phyloP scores from a whole-genome alignment of 2,797 vertebrate genomes.

The Enteromius fasciolatus region DNA sequence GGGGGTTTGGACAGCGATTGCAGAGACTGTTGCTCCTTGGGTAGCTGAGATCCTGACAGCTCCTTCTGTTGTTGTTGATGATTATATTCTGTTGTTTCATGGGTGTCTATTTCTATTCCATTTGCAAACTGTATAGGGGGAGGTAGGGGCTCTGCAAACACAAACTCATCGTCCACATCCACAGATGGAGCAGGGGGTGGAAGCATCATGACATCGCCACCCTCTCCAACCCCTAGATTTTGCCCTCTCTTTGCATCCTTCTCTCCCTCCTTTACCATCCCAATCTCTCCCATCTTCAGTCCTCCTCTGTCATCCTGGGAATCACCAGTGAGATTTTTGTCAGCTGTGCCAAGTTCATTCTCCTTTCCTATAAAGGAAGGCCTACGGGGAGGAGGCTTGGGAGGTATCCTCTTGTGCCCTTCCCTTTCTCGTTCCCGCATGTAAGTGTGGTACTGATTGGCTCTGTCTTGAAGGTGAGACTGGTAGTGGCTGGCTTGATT shows the following conservation, averaged over 20 bases:
- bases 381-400: slow-evolving; percentile 75
- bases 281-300: slow-evolving; percentile 41
- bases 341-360: slow-evolving; percentile 50
- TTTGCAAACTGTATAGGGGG: slow-evolving; percentile 93
- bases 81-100: slow-evolving; percentile 49
- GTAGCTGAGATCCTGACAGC: slow-evolving; percentile 28
- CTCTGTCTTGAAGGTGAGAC: slow-evolving; percentile 56
- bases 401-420: slow-evolving; percentile 76
- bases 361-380: slow-evolving; percentile 80
- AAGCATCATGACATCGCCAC: slow-evolving; percentile 84
- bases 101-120: slow-evolving; percentile 77
- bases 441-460: slow-evolving; percentile 55
- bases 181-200: slow-evolving; percentile 91
- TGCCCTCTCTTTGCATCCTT: slow-evolving; percentile 34
- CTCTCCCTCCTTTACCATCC: slow-evolving; percentile 56
- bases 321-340: slow-evolving; percentile 63
- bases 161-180: slow-evolving; percentile 90
- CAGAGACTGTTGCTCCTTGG: slow-evolving; percentile 32
- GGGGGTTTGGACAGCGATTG: slow-evolving; percentile 31
- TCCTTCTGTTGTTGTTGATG: slow-evolving; percentile 63
- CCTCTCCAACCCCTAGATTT: slow-evolving; percentile 49
- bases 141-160: slow-evolving; percentile 89
- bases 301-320: slow-evolving; percentile 51
- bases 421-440: slow-evolving; percentile 65
- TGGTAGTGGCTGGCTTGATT: slow-evolving; percentile 69